phyloP scores from a whole-genome alignment of 1,140 invertebrate genomes.

The Drosophila santomea region DNA sequence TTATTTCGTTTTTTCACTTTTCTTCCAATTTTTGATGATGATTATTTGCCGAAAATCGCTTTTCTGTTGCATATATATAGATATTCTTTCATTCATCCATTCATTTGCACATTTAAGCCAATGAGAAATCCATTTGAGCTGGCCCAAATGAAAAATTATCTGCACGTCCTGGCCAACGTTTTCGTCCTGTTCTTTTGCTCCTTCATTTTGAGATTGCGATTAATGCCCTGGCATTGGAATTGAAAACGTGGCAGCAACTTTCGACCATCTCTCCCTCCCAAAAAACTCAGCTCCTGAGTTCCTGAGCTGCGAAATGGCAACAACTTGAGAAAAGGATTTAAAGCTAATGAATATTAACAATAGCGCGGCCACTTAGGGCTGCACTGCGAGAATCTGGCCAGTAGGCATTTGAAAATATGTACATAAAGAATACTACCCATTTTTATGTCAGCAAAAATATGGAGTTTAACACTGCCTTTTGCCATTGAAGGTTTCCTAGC shows the following conservation, averaged over 20 bases:
- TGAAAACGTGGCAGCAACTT: constrained; percentile 37
- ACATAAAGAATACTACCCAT: background rate
- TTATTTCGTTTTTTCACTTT: too few relatives aligned
- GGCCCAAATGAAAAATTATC: constrained; percentile 71
- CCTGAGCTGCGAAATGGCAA: constrained; percentile 3
- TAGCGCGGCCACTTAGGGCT: constrained; percentile 14
- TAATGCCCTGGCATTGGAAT: constrained; percentile 56
- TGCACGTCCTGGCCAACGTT: constrained; percentile 39
- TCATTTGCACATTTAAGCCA: constrained; percentile 47
- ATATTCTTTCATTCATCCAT: background rate
- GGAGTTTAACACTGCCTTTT: too few relatives aligned
- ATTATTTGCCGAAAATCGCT: too few relatives aligned
- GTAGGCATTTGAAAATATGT: background rate
- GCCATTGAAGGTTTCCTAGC: background rate
- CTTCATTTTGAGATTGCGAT: constrained; percentile 66
- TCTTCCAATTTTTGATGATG: too few relatives aligned
- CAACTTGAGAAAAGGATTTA: constrained; percentile 68
- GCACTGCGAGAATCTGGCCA: background rate
- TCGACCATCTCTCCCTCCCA: background rate
- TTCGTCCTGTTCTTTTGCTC: background rate
- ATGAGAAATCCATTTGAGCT: constrained; percentile 54
- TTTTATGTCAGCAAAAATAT: too few relatives aligned
- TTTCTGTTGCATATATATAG: too few relatives aligned
- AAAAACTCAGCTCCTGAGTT: constrained; percentile 11
- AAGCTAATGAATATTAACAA: constrained; percentile 78